Base-by-base conservation (phyloP, 2,113 vertebrate species). In the Phyllopteryx taeniolatus region DNA sequence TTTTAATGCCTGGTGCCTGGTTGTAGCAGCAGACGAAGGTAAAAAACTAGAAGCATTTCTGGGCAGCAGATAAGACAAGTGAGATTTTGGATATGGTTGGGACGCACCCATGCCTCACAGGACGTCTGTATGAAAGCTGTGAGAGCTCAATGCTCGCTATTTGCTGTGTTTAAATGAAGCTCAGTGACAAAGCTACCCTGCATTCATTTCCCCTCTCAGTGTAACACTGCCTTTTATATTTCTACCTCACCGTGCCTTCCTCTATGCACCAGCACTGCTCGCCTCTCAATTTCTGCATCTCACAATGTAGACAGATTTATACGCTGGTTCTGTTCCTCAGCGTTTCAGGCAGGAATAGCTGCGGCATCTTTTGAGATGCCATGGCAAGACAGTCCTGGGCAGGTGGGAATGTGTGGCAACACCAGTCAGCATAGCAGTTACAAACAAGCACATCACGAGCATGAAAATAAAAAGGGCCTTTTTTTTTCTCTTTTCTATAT, bases 401-500 rank as follows among this genome's bases (percentile, higher is more conserved):
- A 70, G 47, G 49, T 54, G 66, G 79, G 72, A 85, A 90, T 84
- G 76, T 76, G 68, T 74, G 1, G 70, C 67, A 64, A 78, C 78
- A 74, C 61, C 39, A 62, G 79, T 70, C 67, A 64, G 56, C 12
- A 17, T 64, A 27, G 9, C 43, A 53, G 61, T 62, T 8, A 35
- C 54, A 64, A 78, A 72, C 77, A 74, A 74, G 72, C 74, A 68
- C 76, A 8, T 42, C 43, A 14, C n/a, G 35, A 67, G 76, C 79
- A 62, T 69, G 79, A 49, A 83, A 63, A 77, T 70, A 63, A 74
- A 63, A 74, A 80, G 59, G 72, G 70, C 43, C 68, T 27, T 46
- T 63, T 17, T 17, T 56, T 22, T 56, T 56, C 5, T 17, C 14
- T 53, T 22, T 68, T 83, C 88, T 91, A 90, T 84, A 89, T 88